phyloP scores from a whole-genome alignment of 2,797 vertebrate species.

The Chaetophractus vellerosus region DNA sequence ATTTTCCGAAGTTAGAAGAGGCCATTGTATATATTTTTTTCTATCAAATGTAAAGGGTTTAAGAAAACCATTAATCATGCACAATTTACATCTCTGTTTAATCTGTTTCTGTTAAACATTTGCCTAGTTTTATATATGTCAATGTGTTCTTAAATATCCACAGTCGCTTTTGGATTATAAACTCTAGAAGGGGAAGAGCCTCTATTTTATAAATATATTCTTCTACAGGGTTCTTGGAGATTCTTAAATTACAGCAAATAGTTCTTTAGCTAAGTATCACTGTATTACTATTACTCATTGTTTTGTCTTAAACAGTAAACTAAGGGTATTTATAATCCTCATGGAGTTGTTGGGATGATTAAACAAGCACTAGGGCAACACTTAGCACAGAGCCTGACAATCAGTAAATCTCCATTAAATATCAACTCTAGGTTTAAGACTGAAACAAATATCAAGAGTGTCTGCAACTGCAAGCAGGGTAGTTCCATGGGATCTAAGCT shows the following conservation, averaged over 20 bases:
- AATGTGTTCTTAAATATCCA: neutral
- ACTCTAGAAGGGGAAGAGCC: neutral
- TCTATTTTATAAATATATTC: neutral
- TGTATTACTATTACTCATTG: neutral
- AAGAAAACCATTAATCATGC: neutral
- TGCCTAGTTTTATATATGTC: slow-evolving; percentile 8
- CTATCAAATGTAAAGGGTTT: neutral
- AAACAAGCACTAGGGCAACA: neutral
- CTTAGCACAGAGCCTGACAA: neutral
- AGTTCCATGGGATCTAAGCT: too few relatives aligned
- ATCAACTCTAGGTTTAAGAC: neutral
- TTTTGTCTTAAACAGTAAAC: slow-evolving; percentile 15
- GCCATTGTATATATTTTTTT: neutral
- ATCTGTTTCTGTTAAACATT: slow-evolving; percentile 56
- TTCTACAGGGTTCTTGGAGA: slow-evolving; percentile 10
- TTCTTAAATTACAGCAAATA: slow-evolving; percentile 22
- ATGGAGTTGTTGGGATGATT: neutral
- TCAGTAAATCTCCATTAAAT: neutral
- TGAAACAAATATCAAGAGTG: neutral
- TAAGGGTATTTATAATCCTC: neutral
- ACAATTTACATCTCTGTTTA: neutral
- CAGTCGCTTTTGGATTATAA: neutral
- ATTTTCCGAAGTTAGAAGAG: slow-evolving; percentile 1
- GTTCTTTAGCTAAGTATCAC: neutral
- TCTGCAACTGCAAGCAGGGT: too few relatives aligned